These are phyloP conservation scores for Xanthia icteritia DNA, from an alignment of 2,888 invertebrate species.

Conservation along the genomic window DNA sequence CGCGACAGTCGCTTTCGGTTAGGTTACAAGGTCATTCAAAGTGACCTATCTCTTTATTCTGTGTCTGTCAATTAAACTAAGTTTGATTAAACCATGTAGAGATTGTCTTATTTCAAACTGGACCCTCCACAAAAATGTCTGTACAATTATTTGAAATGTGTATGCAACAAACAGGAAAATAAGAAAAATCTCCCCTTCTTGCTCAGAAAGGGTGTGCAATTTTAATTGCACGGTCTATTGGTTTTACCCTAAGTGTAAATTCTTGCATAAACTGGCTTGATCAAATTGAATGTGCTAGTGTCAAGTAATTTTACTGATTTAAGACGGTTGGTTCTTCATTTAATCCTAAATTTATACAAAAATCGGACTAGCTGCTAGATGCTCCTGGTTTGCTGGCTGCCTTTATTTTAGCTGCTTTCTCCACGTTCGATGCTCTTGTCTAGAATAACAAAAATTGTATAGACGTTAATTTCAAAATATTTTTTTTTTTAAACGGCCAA, in stretches of 20 bases:
- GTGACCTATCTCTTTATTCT: neutral
- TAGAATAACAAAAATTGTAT: slow-evolving; percentile 48
- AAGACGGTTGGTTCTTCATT: neutral
- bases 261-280: neutral
- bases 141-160: too few relatives aligned
- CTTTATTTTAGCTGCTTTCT: slow-evolving; percentile 80
- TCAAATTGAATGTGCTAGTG: neutral
- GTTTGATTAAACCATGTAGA: too few relatives aligned
- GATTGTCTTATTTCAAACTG: too few relatives aligned
- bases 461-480: neutral
- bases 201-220: too few relatives aligned
- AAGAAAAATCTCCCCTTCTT: too few relatives aligned
- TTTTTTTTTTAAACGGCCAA: too few relatives aligned
- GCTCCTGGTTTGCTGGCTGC: slow-evolving; percentile 69
- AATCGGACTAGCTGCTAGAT: slow-evolving; percentile 70
- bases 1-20: too few relatives aligned
- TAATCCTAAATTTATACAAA: neutral
- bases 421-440: slow-evolving; percentile 82
- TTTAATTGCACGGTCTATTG: neutral
- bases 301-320: neutral
- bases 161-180: too few relatives aligned
- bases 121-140: too few relatives aligned
- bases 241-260: neutral
- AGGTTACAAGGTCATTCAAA: too few relatives aligned
- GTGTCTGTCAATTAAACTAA: neutral